Base-by-base conservation (phyloP, 2,113 vertebrate species). In the Lepus europaeus region DNA sequence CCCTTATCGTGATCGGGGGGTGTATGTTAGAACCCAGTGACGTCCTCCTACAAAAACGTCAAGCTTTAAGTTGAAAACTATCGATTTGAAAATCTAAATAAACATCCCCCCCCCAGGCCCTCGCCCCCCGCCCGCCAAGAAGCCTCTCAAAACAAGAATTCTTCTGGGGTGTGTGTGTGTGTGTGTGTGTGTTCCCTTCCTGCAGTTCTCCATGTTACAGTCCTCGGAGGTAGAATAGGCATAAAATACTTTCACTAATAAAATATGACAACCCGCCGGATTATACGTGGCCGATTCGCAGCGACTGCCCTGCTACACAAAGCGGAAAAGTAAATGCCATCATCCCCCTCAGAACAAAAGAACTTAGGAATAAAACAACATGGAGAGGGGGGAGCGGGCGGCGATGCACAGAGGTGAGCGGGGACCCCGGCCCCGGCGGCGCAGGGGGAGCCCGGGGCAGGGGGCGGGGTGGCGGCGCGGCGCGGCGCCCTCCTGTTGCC, bases 301-400 rank as follows among this genome's bases (percentile, higher is more conserved):
- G 97, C 56, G 97, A 97, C 49, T 97, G 97, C 97, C 96, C 97
- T 95, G 97, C 95, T 95, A 96, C 97, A 97, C 97, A 97, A 97
- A 97, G 97, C 95, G 92, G 93, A 97, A 96, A 98, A 97, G 96
- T 97, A 98, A 98, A 98, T 98, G 98, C 97, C 97, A 97, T 98
- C 97, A 96, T 91, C 95, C 23, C 83, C 86, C 96, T 97, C 94
- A 95, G 96, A 97, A 64, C 93, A 87, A 97, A 97, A 96, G 93
- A 97, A 97, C 39, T 96, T 97, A 81, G 94, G 97, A 96, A 95
- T 96, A 87, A 97, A 97, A 92, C 14, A 96, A 95, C 96, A 96
- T 68, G 87, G 96, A 89, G 92, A 20, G 96, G 94, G 93, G 93
- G 93, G 80, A 68, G 59, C 91, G 90, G 89, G 90, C 69, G 70